phyloP scores from a whole-genome alignment of 2,797 vertebrate species.

The Hephaestus fuliginosus region DNA sequence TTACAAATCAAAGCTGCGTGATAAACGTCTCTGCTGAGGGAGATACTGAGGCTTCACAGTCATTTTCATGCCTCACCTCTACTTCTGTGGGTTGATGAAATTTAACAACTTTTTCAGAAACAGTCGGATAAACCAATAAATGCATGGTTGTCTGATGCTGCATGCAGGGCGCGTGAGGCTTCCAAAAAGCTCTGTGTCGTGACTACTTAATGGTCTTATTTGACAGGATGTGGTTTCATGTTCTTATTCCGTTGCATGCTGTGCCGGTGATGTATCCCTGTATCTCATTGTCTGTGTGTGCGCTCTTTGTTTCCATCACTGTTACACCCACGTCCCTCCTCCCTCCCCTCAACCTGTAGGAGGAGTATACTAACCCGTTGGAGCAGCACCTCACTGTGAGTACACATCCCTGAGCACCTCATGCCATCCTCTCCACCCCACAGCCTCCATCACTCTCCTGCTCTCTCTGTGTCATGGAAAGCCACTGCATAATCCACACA shows the following conservation, averaged over 20 bases:
- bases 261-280: slow-evolving; percentile 75
- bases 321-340: slow-evolving; percentile 72
- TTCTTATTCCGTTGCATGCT: slow-evolving; percentile 65
- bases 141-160: neutral
- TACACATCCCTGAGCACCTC: slow-evolving; percentile 80
- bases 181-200: slow-evolving; percentile 5
- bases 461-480: slow-evolving; percentile 45
- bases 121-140: neutral
- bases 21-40: neutral
- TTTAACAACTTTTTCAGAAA: neutral
- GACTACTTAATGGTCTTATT: slow-evolving; percentile 25
- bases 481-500: slow-evolving; percentile 39
- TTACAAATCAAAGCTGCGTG: neutral
- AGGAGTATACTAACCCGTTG: slow-evolving; percentile 93
- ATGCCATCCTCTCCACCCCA: slow-evolving; percentile 42
- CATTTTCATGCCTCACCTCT: neutral
- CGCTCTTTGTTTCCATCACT: slow-evolving; percentile 79
- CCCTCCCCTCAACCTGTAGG: slow-evolving; percentile 83
- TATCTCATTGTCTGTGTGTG: slow-evolving; percentile 77
- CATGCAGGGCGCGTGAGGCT: neutral
- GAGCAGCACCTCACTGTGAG: slow-evolving; percentile 97
- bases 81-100: slow-evolving; percentile 1
- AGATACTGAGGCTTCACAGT: neutral
- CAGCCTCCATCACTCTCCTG: slow-evolving; percentile 28
- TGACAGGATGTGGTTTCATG: slow-evolving; percentile 44